A percentile compares a stretch with the other conserved stretches of the same genome.
These are phyloP conservation scores for Poeciliopsis turrubarensis DNA, from an alignment of 2,113 vertebrate species.

Conservation along the genomic window DNA sequence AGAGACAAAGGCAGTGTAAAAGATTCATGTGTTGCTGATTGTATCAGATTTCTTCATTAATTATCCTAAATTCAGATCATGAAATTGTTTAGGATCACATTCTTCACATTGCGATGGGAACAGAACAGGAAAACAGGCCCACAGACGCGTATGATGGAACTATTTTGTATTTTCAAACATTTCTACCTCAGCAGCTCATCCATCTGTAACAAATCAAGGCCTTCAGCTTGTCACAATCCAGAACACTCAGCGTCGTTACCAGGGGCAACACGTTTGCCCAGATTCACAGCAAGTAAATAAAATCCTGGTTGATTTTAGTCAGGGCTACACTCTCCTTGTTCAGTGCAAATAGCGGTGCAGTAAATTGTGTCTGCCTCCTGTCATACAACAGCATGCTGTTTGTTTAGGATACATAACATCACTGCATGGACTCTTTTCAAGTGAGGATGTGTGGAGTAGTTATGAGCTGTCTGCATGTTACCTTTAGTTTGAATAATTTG, in stretches of 20 bases:
- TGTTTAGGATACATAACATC: not conserved
- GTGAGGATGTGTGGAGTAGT: not conserved
- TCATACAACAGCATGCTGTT: not conserved
- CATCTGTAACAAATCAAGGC: conserved; percentile 25
- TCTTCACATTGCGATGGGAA: not conserved
- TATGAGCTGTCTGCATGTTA: not conserved
- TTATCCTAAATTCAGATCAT: not conserved
- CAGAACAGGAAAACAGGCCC: not conserved
- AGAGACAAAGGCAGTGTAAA: not conserved
- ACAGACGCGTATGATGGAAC: not conserved
- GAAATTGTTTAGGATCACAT: not conserved
- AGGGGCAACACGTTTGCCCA: conserved; percentile 75
- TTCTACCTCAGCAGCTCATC: not conserved
- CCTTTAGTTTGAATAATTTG: not conserved
- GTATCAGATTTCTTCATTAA: not conserved
- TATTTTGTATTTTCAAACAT: not conserved
- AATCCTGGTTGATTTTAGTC: conserved; percentile 61
- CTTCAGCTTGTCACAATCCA: conserved; percentile 70
- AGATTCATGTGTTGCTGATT: not conserved
- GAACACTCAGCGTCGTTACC: conserved; percentile 70
- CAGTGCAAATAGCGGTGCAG: conserved; percentile 25
- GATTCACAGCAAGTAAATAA: conserved; percentile 67
- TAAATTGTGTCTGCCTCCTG: not conserved
- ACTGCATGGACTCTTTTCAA: not conserved
- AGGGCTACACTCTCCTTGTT: conserved; percentile 42